A percentile compares a stretch with the other conserved stretches of the same genome.
These are phyloP conservation scores for Chouioia cunea DNA, from an alignment of 2,888 invertebrate genomes.

Conservation along the genomic window DNA sequence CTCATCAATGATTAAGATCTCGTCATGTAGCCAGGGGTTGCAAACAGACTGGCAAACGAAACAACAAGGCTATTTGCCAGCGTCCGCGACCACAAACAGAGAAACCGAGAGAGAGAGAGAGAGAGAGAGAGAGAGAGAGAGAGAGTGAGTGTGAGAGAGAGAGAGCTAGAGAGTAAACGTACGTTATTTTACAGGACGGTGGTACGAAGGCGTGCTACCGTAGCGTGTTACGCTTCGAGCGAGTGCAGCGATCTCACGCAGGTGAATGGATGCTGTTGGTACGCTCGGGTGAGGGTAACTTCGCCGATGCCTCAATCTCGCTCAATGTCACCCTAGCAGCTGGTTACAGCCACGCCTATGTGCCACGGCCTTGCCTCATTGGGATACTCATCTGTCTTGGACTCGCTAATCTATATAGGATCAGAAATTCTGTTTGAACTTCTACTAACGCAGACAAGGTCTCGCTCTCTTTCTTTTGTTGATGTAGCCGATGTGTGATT, in stretches of 20 bases:
- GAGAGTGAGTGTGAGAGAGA: no score
- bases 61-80: slow-evolving; percentile 9
- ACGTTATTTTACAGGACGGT: slow-evolving; percentile 69
- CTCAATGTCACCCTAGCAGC: slow-evolving; percentile 71
- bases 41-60: neutral
- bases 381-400: slow-evolving; percentile 16
- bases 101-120: no score
- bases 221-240: slow-evolving; percentile 73
- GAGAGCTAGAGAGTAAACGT: no score
- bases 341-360: slow-evolving; percentile 53
- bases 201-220: slow-evolving; percentile 73
- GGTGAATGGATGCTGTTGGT: slow-evolving; percentile 77
- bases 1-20: no score
- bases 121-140: no score
- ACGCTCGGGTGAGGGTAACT: slow-evolving; percentile 73
- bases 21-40: no score
- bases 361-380: slow-evolving; percentile 19
- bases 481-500: no score
- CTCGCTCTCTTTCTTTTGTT: no score
- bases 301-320: slow-evolving; percentile 74
- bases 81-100: no score
- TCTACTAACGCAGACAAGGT: no score
- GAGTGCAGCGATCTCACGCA: slow-evolving; percentile 72
- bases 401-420: neutral
- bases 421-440: no score